Base-by-base conservation (phyloP, 1,140 invertebrate genomes). In the Drosophila trapezifrons region DNA sequence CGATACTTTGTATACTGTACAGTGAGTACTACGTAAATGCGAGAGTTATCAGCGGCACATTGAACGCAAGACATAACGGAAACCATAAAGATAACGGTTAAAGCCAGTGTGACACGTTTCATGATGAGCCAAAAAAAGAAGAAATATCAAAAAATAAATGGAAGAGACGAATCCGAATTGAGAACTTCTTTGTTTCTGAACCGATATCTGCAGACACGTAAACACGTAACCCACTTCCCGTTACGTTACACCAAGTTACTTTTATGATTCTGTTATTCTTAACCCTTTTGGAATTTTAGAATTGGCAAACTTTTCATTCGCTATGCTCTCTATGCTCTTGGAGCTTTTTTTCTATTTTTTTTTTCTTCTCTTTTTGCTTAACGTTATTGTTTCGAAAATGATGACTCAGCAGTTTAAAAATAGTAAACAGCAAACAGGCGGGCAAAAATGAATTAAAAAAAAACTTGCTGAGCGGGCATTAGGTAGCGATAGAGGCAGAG, bases 331-430 rank as follows among this genome's bases (percentile, higher is more conserved):
- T 64, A 51, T 74, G 60, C 32, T 57, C 59, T 42, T 77, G 18
- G 46, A 70, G 67, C 40, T 70, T 78, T 66, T 75, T 76, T 78
- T 62, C 57, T 37, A 45, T 27, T 52, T 64, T 43, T 27, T 35
- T 54, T 63, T 51, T 73, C 29, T 12, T 52, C 42, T 63, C 49
- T 62, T 57, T 77, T 51, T 55, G 71, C 80, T 76, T 83, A 83
- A 84, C 84, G 69, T 87, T 86, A 77, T 83, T 87, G 84, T 87
- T 87, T 80, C 80, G 78, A 78, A 89, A 60, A 76, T 27, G 67
- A 82, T 91, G 90, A 91, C 90, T 91, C 90, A 91, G 90, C 90
- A 91, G 74, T 91, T 91, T 91, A 91, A 85, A 91, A 91, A 91
- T 91, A 91, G 90, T 91, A 91, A 91, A 91, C 90, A 91, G 90